Base-by-base conservation (phyloP, 2,113 vertebrate genomes). In the Glaucidium brasilianum region DNA sequence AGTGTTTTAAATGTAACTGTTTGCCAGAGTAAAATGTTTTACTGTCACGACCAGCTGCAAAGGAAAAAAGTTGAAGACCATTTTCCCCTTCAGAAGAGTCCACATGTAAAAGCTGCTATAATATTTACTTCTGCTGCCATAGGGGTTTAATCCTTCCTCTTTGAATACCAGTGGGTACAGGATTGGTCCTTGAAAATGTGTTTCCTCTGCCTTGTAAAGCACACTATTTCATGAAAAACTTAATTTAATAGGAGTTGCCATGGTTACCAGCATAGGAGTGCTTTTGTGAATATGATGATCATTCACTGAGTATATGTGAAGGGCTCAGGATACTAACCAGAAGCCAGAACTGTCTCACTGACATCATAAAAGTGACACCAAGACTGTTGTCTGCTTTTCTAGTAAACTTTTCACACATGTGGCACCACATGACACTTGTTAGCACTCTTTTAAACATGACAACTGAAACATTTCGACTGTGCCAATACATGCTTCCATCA, bases 21-120 rank as follows among this genome's bases (percentile, higher is more conserved):
- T 95, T 94, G 82, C n/a, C 63, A 72, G 78, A 69, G 15, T 41
- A 76, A 90, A 85, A 90, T 23, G 5, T 92, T 96, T 90, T 92
- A 92, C 37, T 86, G 79, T 63, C 79, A 88, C 1, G 3, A 71
- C 23, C 79, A 90, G 41, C 63, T 94, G 66, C 75, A 94, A 83
- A 67, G 25, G 10, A 37, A 62, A 72, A 72, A 62, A 78, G 18
- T 10, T 37, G n/a, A 92, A 83, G 63, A 85, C 15, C 11, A 47
- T 92, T 90, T 93, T 88, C 37, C 20, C 8, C 58, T 75, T 96
- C 73, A 87, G 58, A 93, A 86, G 58, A 69, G 22, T 41, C 74
- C 66, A 47, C 32, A 8, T 2, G 2, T 74, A 80, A 96, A 94
- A 88, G 26, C 52, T 80, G 32, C 71, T 83, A 41, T 68, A 85